Conservation (phyloP, 2,888 invertebrate species). For the Tetheella fluctuosa region DNA sequence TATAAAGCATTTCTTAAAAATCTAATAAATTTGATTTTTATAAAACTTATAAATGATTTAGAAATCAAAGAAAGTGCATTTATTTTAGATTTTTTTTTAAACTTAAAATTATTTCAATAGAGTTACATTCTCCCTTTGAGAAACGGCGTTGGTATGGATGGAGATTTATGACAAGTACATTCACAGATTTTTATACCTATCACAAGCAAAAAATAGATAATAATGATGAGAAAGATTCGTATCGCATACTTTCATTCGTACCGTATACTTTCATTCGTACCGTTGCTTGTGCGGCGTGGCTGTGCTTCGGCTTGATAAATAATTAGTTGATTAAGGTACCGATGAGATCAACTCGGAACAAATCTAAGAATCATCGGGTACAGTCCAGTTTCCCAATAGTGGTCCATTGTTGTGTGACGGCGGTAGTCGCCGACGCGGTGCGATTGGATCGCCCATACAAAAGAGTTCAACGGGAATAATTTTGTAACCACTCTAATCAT, state of each 20-base stretch:
- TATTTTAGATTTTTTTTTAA: no score
- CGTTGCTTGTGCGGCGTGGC: constrained; percentile 24
- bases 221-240: constrained; percentile 53
- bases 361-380: constrained; percentile 41
- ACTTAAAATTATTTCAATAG: no score
- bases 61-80: no score
- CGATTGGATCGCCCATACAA: constrained; percentile 43
- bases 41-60: no score
- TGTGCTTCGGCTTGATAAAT: constrained; percentile 31
- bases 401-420: constrained; percentile 59
- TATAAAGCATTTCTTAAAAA: no score
- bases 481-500: constrained; percentile 11
- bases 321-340: constrained; percentile 49
- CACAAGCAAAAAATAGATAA: constrained; percentile 42
- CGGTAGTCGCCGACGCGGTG: constrained; percentile 23
- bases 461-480: constrained; percentile 63
- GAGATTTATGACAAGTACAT: constrained; percentile 1
- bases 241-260: constrained; percentile 51
- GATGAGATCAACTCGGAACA: constrained; percentile 47
- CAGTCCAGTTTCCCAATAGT: constrained; percentile 52
- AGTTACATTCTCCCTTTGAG: no score
- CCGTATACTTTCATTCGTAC: constrained; percentile 44
- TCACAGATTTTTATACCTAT: constrained; percentile 38
- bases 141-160: constrained; percentile 12
- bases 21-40: no score